Evolutionary conservation across 92 coral and sea anemone species (phyloP), one percentile per base, ranked within the genome.

Genomic region (Isaurus tuberculatus): DNA sequence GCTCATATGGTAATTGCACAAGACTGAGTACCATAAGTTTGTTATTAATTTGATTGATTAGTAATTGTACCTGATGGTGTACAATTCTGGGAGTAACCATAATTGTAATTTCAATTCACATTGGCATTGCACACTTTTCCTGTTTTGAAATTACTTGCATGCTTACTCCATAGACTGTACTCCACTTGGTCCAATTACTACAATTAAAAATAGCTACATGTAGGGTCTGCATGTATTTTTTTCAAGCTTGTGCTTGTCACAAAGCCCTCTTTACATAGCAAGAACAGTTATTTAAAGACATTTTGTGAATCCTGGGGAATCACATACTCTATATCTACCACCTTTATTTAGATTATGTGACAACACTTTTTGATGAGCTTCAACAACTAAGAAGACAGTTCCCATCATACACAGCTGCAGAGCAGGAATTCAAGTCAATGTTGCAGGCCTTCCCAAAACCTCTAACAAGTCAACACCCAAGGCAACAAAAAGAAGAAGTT

Each of bases 361-460:
- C 26, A 57, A 85, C 75, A 85, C 83, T 46, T 61, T 66, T 85
- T 44, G 84, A 75, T 26, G 88, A 75, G 68, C 46, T 77, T 34
- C 42, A 44, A 10, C 49, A 15, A 48, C 73, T 46, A 63, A 85
- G 84, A 68, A 63, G 66, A 1, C 66, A 60, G 30, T 60, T 60
- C 66, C 66, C 66, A 60, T n/a, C 66, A 60, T 60, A 22, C 66
- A 60, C 77, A 60, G 88, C 84, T 85, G 88, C 88, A 72, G 53
- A 42, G 63, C 77, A 80, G 70, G 84, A 75, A 31, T 34, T 85
- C 66, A 17, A 42, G 63, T 67, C 83, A 29, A 85, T 66, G 73
- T 65, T 85, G 60, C 83, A 85, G 49, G 88, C 73, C 27, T n/a
- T 85, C 32, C 84, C 88, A 44, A 64, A 46, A 31, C 84, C 84